phyloP scores from a whole-genome alignment of 1,140 invertebrate genomes.

The Octopus sinensis region DNA sequence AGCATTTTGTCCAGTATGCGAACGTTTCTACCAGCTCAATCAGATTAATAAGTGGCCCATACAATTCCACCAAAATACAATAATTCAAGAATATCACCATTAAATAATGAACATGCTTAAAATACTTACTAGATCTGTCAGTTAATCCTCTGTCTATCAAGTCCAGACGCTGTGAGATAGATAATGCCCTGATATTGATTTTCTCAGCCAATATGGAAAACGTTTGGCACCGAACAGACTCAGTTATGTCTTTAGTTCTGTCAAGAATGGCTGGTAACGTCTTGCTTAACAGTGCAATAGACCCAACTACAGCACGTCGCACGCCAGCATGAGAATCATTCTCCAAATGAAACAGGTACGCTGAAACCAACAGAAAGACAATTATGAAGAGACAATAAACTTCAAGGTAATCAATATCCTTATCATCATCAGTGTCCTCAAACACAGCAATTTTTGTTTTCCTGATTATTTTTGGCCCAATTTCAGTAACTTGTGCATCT shows the following conservation, averaged over 20 bases:
- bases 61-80: no score
- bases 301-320: conserved; percentile 66
- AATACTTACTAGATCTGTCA: conserved; percentile 62
- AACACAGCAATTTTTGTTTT: no score
- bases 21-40: no score
- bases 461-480: no score
- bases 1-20: no score
- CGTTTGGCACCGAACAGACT: conserved; percentile 68
- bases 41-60: no score
- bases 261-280: conserved; percentile 69
- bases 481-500: no score
- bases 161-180: conserved; percentile 68
- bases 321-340: conserved; percentile 75
- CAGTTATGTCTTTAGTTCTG: conserved; percentile 72
- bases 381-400: background rate
- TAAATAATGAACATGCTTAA: no score
- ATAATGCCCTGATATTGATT: conserved; percentile 66
- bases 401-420: background rate
- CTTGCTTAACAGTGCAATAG: conserved; percentile 66
- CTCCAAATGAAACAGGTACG: conserved; percentile 74
- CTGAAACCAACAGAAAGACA: conserved; percentile 46
- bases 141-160: conserved; percentile 68
- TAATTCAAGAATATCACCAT: no score
- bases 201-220: conserved; percentile 70
- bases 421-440: no score